phyloP scores from a whole-genome alignment of 2,113 vertebrate genomes.

The Gadus chalcogrammus region DNA sequence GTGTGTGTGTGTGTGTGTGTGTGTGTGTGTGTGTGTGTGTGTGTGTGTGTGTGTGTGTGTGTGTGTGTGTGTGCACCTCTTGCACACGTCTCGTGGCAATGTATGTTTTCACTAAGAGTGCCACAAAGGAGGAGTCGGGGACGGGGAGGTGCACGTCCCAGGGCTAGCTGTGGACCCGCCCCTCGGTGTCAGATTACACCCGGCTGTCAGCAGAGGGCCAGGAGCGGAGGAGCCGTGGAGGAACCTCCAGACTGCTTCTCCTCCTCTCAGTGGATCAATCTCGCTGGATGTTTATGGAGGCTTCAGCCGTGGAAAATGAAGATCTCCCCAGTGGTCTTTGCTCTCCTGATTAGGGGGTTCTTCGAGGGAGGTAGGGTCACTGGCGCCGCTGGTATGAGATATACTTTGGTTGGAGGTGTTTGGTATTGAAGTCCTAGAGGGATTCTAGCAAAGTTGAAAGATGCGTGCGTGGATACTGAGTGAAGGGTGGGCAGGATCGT shows the following conservation, averaged over 20 bases:
- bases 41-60: not conserved
- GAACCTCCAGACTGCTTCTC: slow-evolving; percentile 37
- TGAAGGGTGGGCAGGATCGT: too few species aligned
- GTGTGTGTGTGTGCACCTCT: slow-evolving; percentile 11
- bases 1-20: too few species aligned
- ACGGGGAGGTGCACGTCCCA: not conserved
- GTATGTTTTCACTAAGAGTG: slow-evolving; percentile 37
- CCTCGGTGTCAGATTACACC: too few species aligned
- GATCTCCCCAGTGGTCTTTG: slow-evolving; percentile 65
- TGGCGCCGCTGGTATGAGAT: not conserved
- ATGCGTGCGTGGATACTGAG: too few species aligned
- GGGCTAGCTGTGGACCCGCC: too few species aligned
- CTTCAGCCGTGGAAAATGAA: slow-evolving; percentile 73
- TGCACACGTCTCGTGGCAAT: slow-evolving; percentile 19
- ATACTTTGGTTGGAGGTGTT: slow-evolving; percentile 12
- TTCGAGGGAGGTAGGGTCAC: slow-evolving; percentile 64
- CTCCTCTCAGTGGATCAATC: slow-evolving; percentile 40
- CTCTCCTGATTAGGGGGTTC: slow-evolving; percentile 65
- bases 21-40: too few species aligned
- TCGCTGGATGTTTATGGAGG: slow-evolving; percentile 67
- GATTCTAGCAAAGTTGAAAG: not conserved
- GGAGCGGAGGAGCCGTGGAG: slow-evolving; percentile 28
- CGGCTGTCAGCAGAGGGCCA: too few species aligned
- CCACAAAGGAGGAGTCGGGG: slow-evolving; percentile 45
- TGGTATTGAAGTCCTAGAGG: not conserved